These are phyloP conservation scores for Lamellibrachia satsuma DNA, from an alignment of 2,888 invertebrate species.

Conservation along the genomic window DNA sequence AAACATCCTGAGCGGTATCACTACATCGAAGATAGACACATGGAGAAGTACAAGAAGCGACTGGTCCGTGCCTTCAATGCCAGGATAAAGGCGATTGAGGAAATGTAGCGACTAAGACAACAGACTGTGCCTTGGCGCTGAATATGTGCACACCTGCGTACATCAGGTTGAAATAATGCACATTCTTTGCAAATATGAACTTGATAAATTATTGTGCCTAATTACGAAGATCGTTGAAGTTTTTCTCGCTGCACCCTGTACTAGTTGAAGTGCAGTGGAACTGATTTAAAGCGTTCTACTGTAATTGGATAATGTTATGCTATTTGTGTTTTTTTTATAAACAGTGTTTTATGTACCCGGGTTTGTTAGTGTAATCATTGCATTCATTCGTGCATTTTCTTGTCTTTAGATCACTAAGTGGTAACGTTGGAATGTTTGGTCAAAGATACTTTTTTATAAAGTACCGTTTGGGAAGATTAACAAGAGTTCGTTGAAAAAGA, in stretches of 20 bases:
- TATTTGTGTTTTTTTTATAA: neutral
- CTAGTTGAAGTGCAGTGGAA: neutral
- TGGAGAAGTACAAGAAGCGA: constrained; percentile 28
- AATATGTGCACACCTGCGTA: neutral
- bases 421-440: neutral
- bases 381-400: neutral
- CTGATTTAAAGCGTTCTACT: neutral
- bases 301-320: neutral
- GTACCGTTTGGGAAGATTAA: neutral
- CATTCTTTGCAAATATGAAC: neutral
- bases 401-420: neutral
- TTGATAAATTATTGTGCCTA: neutral
- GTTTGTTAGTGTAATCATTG: neutral
- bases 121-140: neutral
- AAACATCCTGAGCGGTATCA: constrained; percentile 31
- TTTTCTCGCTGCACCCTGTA: neutral
- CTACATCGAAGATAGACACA: constrained; percentile 35
- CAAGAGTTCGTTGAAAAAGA: neutral
- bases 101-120: neutral
- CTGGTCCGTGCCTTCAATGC: neutral
- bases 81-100: neutral
- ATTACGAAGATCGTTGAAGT: neutral
- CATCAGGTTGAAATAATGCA: neutral
- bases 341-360: neutral
- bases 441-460: neutral